Evolutionary conservation across 2,888 invertebrate species (phyloP).

Genomic region (Tortrix viridana): DNA sequence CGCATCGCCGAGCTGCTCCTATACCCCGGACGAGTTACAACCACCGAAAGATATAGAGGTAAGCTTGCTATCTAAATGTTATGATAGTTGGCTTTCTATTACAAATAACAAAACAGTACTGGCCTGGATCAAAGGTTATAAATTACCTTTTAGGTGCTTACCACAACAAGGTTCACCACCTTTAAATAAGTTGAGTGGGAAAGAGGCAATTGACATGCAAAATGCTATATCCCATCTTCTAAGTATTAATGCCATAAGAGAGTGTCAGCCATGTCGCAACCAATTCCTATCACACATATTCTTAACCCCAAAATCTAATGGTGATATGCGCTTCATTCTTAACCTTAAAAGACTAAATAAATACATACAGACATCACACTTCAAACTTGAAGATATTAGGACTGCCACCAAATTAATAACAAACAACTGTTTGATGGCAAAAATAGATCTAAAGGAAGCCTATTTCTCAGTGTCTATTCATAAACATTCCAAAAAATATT

Average conservation of each 20-base stretch:
- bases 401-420: background rate
- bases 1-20: background rate
- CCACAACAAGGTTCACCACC: background rate
- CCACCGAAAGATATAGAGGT: background rate
- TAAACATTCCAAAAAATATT: background rate
- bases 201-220: background rate
- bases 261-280: background rate
- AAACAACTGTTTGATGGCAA: background rate
- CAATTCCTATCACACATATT: conserved; percentile 3
- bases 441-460: too few species aligned
- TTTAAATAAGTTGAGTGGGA: background rate
- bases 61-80: conserved; percentile 5
- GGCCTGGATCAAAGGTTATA: background rate
- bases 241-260: background rate
- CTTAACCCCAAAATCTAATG: background rate
- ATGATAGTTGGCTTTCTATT: conserved; percentile 4
- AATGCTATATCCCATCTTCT: background rate
- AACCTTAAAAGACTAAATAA: background rate
- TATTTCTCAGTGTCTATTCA: too few species aligned
- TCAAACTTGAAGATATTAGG: background rate
- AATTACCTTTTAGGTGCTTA: background rate
- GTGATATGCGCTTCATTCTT: background rate
- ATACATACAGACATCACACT: background rate
- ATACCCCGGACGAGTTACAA: background rate
- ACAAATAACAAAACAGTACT: background rate